Conservation (phyloP, 2,888 invertebrate genomes). For the Drosophila peninsularis region DNA sequence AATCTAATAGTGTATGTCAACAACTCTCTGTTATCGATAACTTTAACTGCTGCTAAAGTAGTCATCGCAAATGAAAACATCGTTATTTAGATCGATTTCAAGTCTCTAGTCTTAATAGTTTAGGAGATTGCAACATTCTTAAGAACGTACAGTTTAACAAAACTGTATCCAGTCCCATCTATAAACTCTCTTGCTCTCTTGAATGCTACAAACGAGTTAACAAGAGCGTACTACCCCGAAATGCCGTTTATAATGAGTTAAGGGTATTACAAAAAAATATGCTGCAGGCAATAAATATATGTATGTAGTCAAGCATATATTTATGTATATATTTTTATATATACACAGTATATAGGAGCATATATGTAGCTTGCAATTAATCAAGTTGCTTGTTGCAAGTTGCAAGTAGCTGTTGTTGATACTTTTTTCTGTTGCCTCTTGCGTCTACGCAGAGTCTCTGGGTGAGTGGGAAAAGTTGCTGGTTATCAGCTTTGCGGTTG, state of each 20-base stretch:
- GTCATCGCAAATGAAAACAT: neutral
- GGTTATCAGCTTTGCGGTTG: conserved; percentile 66
- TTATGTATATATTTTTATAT: neutral
- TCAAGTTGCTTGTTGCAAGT: conserved; percentile 68
- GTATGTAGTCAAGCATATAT: neutral
- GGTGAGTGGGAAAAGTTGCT: conserved; percentile 38
- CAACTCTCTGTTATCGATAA: neutral
- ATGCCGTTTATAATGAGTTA: neutral
- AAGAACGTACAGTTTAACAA: too few relatives aligned
- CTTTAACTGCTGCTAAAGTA: neutral
- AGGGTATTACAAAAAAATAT: conserved; percentile 16
- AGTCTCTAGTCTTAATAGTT: too few relatives aligned
- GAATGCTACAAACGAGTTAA: neutral
- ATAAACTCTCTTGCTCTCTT: too few relatives aligned
- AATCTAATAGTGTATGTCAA: too few relatives aligned
- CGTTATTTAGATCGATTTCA: too few relatives aligned
- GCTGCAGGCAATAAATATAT: conserved; percentile 43
- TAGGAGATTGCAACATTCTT: too few relatives aligned
- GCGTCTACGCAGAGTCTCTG: conserved; percentile 35
- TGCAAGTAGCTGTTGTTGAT: conserved; percentile 35
- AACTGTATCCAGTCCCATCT: too few relatives aligned
- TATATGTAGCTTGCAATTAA: conserved; percentile 70
- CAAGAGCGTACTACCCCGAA: neutral
- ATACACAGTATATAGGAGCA: conserved; percentile 6
- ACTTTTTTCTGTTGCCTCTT: conserved; percentile 10